Percentiles rank a stretch among this genome's conserved stretches.
phyloP scores from a whole-genome alignment of 2,888 invertebrate genomes.

The Papilio protenor region DNA sequence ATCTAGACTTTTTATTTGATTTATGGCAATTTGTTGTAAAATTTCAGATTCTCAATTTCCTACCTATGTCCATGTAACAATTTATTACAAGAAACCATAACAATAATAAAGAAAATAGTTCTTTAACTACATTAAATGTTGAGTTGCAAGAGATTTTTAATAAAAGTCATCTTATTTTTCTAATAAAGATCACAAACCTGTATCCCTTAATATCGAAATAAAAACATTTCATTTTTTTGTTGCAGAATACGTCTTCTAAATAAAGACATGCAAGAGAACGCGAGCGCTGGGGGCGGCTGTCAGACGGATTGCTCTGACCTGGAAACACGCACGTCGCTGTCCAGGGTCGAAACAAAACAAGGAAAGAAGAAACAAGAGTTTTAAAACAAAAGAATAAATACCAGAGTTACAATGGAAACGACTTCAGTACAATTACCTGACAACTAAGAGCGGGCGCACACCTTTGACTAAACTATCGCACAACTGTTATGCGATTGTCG shows the following conservation, averaged over 20 bases:
- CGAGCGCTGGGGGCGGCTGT: conserved; percentile 59
- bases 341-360: conserved; percentile 53
- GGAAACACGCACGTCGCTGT: conserved; percentile 52
- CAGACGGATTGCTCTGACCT: conserved; percentile 56
- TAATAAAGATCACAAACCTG: not conserved
- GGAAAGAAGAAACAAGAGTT: not conserved
- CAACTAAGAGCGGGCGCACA: not conserved
- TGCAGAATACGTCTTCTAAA: conserved; percentile 53
- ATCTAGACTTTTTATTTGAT: too few relatives aligned
- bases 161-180: not conserved
- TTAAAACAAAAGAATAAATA: not conserved
- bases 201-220: not conserved
- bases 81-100: not conserved
- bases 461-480: too few relatives aligned
- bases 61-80: not conserved
- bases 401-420: not conserved
- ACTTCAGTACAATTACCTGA: not conserved
- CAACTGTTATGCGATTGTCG: too few relatives aligned
- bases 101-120: too few relatives aligned
- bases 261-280: conserved; percentile 59
- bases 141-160: too few relatives aligned
- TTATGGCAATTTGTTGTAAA: too few relatives aligned
- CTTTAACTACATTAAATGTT: too few relatives aligned
- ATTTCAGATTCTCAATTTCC: not conserved
- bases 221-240: conserved; percentile 38